phyloP scores from a whole-genome alignment of 1,140 invertebrate genomes.

The Myzus persicae region DNA sequence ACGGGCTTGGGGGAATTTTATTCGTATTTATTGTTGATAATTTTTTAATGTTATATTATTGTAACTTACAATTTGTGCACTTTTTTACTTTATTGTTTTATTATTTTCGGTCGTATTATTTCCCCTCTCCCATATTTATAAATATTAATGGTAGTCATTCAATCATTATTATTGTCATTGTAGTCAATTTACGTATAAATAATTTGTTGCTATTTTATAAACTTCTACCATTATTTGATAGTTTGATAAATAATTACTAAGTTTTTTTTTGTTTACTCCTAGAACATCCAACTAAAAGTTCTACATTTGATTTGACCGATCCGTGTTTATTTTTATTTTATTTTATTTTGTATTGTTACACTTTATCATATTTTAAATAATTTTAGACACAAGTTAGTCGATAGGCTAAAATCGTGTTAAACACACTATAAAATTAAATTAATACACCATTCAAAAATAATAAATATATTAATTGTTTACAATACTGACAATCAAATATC shows the following conservation, averaged over 20 bases:
- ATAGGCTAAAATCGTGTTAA: background rate
- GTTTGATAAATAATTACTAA: background rate
- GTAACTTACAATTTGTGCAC: slow-evolving; percentile 29
- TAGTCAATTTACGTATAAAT: background rate
- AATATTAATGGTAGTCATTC: background rate
- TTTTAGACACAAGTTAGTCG: slow-evolving; percentile 15
- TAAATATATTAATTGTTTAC: slow-evolving; percentile 1
- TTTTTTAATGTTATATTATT: slow-evolving; percentile 31
- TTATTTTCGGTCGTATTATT: slow-evolving; percentile 6
- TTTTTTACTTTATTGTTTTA: slow-evolving; percentile 22
- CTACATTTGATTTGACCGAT: background rate
- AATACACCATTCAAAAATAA: slow-evolving; percentile 11
- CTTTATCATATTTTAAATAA: background rate
- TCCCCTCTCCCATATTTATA: background rate
- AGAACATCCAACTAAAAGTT: background rate
- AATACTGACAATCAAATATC: slow-evolving; percentile 43
- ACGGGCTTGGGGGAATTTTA: background rate
- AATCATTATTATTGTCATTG: background rate
- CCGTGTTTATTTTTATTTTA: background rate
- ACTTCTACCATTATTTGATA: background rate
- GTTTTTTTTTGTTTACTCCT: background rate
- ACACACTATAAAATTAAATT: background rate
- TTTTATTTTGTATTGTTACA: background rate
- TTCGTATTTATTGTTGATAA: slow-evolving; percentile 20
- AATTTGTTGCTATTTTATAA: background rate